Evolutionary conservation across 1,140 invertebrate genomes (phyloP).

Genomic region (Drosophila obscura): DNA sequence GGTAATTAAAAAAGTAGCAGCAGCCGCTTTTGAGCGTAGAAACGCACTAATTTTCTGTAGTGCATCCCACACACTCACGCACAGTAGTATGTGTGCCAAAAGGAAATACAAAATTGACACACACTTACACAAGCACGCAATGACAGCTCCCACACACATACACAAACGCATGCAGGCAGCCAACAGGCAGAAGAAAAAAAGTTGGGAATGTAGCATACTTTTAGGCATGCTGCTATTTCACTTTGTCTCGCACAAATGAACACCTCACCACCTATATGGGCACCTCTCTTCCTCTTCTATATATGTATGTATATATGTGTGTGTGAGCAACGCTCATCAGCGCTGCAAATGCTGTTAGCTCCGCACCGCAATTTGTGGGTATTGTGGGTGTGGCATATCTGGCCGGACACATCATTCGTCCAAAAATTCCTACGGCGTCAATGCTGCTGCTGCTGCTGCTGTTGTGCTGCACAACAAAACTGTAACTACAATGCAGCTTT

Average conservation of each 20-base stretch:
- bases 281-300: not conserved
- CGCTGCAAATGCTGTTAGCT: constrained; percentile 72
- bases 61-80: constrained; percentile 42
- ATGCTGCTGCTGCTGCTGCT: constrained; percentile 8
- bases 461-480: constrained; percentile 24
- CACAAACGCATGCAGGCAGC: constrained; percentile 38
- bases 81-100: constrained; percentile 30
- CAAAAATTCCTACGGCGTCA: constrained; percentile 52
- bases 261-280: constrained; percentile 49
- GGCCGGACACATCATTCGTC: constrained; percentile 72
- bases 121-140: constrained; percentile 38
- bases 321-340: constrained; percentile 58
- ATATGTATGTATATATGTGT: not conserved
- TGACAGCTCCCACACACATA: constrained; percentile 12
- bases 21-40: constrained; percentile 77
- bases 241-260: constrained; percentile 78
- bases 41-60: constrained; percentile 79
- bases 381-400: constrained; percentile 78
- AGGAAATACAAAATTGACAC: constrained; percentile 59
- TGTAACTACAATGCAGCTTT: not conserved
- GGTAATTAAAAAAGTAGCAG: constrained; percentile 81
- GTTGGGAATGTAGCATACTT: constrained; percentile 64
- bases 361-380: constrained; percentile 77
- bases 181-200: constrained; percentile 39
- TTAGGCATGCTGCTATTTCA: constrained; percentile 81